Conservation (phyloP, 2,113 vertebrate genomes). For the Peromyscus maniculatus region DNA sequence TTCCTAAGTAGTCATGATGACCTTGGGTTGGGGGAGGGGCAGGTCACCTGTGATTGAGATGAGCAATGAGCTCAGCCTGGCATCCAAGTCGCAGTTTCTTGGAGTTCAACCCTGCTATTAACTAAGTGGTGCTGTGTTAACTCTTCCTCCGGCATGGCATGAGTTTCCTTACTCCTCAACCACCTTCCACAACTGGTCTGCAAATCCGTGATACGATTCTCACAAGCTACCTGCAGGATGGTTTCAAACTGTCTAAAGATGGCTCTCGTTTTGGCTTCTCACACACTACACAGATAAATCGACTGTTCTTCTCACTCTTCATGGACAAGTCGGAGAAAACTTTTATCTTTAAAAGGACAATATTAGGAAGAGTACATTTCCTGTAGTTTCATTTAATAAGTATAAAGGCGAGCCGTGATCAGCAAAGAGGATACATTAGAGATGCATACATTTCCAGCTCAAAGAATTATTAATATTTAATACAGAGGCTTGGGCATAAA, state of each 20-base stretch:
- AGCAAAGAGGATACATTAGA: slow-evolving; percentile 70
- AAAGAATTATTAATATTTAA: slow-evolving; percentile 73
- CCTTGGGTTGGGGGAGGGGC: neutral
- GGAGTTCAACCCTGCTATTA: too few relatives aligned
- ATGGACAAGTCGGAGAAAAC: slow-evolving; percentile 42
- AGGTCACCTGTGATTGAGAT: neutral
- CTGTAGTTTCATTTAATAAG: slow-evolving; percentile 70
- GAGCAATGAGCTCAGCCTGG: neutral
- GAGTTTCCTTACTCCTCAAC: neutral
- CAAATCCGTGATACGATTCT: neutral
- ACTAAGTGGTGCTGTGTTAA: neutral
- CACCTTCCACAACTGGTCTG: neutral
- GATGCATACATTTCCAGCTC: slow-evolving; percentile 52
- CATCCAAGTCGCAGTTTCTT: neutral
- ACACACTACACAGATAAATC: neutral
- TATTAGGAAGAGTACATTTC: slow-evolving; percentile 61
- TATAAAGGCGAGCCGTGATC: slow-evolving; percentile 25
- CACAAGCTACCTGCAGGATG: neutral
- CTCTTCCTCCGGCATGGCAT: neutral
- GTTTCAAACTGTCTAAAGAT: slow-evolving; percentile 16
- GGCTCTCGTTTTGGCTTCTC: neutral
- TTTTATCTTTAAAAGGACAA: slow-evolving; percentile 69
- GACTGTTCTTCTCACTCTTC: slow-evolving; percentile 36
- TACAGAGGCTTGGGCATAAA: slow-evolving; percentile 53
- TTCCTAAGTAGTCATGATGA: neutral